Evolutionary conservation across 2,113 vertebrate species (phyloP), one percentile per base, ranked within the genome.

Genomic region (Terrapene triunguis): DNA sequence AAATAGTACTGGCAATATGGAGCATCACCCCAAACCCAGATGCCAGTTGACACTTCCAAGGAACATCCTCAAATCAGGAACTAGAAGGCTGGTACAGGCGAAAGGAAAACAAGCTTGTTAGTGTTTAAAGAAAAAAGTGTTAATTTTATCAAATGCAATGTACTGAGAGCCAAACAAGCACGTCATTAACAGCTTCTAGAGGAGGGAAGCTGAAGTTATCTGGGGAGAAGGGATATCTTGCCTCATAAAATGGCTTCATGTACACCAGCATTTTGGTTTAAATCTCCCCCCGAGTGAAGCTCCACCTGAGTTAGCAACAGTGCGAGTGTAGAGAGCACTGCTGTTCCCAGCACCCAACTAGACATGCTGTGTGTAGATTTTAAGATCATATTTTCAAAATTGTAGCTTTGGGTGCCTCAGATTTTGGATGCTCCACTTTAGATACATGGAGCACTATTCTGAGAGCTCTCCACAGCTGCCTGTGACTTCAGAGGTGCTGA

Each of bases 31-130:
- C 59, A 55, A 95, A 92, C 87, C 95, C 96, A 96, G 96, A 97
- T 97, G 96, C 95, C 96, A 97, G 82, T 85, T 97, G 93, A 80
- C 88, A 96, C 96, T 96, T 97, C 97, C 91, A 78, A 95, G 93
- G 84, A 97, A 95, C 95, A 97, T 97, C 96, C 95, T 97, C 94
- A 96, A 97, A 89, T 96, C 95, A 94, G 94, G 95, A 97, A 92
- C 95, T 95, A 97, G 97, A 97, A 95, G 96, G 96, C 96, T 97
- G 96, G 96, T 97, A 89, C 88, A 81, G 29, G 78, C n/a, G 3
- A 97, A 92, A 94, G 87, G 96, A 96, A 92, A 97, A 96, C 94
- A 97, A 97, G 94, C 96, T 97, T 94, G 79, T 95, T 95, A 97
- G 91, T 96, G 96, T 96, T 91, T 96, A 93, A 85, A 22, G 82